These are phyloP conservation scores for Goniozus legneri DNA, from an alignment of 1,140 invertebrate genomes.

Conservation along the genomic window DNA sequence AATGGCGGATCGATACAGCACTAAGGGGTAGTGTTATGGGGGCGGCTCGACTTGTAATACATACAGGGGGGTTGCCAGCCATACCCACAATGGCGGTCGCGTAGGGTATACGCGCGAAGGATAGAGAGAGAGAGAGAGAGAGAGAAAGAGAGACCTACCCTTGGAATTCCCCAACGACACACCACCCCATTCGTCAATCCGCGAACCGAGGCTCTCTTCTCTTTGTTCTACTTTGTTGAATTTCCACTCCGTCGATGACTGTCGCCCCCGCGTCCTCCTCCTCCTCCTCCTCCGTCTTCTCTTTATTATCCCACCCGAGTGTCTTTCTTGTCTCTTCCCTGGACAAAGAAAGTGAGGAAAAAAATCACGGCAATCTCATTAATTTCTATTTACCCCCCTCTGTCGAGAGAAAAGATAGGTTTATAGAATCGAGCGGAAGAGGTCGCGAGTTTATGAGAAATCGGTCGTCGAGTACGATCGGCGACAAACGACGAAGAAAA, in stretches of 20 bases:
- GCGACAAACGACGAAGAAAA: too few species aligned
- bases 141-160: not conserved
- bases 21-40: constrained; percentile 36
- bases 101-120: not conserved
- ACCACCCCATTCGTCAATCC: constrained; percentile 31
- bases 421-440: too few species aligned
- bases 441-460: too few species aligned
- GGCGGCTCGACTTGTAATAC: constrained; percentile 34
- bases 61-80: constrained; percentile 22
- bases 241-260: constrained; percentile 21
- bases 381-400: too few species aligned
- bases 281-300: not conserved
- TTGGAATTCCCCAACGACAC: constrained; percentile 7
- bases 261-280: not conserved
- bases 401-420: too few species aligned
- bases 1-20: constrained; percentile 35
- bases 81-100: constrained; percentile 15
- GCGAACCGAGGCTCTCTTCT: constrained; percentile 24
- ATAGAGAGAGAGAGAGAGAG: not conserved
- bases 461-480: too few species aligned
- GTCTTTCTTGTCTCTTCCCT: too few species aligned
- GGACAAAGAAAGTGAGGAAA: too few species aligned
- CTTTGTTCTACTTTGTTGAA: constrained; percentile 38
- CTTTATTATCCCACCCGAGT: too few species aligned
- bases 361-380: too few species aligned